Evolutionary conservation across 1,140 invertebrate genomes (phyloP).

Genomic region (Achatina immaculata): DNA sequence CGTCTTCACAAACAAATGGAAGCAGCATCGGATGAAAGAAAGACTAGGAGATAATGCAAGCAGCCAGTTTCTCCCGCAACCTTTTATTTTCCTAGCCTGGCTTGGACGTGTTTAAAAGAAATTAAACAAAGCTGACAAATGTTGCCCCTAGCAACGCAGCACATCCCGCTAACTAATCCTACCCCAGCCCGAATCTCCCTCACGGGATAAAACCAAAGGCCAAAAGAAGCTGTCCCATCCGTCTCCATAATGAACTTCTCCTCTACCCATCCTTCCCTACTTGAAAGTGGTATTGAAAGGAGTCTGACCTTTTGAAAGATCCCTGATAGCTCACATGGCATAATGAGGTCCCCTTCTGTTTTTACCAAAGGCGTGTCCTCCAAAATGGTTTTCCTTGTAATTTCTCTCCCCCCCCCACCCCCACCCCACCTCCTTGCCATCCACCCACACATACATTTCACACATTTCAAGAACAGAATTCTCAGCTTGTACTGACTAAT

Average conservation of each 20-base stretch:
- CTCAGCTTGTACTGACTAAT: too few relatives aligned
- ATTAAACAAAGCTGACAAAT: slow-evolving; percentile 3
- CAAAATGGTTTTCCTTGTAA: too few relatives aligned
- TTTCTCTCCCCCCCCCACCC: too few relatives aligned
- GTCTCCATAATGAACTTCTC: neutral
- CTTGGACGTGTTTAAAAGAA: neutral
- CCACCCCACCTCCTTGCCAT: too few relatives aligned
- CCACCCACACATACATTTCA: too few relatives aligned
- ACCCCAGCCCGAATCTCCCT: neutral
- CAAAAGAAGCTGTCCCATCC: neutral
- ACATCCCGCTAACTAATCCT: slow-evolving; percentile 3
- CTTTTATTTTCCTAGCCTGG: neutral
- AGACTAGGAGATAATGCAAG: neutral
- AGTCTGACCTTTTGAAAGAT: slow-evolving; percentile 8
- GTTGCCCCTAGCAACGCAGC: neutral
- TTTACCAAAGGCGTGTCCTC: neutral
- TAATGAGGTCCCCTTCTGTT: neutral
- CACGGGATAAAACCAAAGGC: neutral
- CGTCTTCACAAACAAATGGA: too few relatives aligned
- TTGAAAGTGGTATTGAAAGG: neutral
- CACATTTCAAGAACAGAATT: too few relatives aligned
- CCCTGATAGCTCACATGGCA: neutral
- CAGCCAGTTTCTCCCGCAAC: neutral
- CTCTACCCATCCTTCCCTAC: neutral
- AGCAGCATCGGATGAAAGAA: too few relatives aligned